phyloP scores from a whole-genome alignment of 2,113 vertebrate genomes.

The Tragelaphus buxtoni region DNA sequence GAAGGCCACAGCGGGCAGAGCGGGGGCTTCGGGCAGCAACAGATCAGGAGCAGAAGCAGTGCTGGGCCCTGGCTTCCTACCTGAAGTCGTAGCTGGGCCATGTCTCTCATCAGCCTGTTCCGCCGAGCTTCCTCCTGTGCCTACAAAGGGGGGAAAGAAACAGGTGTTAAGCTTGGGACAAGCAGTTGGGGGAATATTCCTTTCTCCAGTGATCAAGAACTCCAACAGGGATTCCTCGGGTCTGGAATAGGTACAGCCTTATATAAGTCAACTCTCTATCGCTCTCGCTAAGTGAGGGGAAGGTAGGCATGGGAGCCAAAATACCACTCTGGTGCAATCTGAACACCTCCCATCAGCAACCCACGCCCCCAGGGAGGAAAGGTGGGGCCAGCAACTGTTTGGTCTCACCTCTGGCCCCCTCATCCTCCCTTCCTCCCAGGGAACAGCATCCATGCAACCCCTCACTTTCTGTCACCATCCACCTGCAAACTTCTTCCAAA shows the following conservation, averaged over 20 bases:
- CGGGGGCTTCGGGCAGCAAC: background rate
- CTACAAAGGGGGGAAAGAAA: constrained; percentile 71
- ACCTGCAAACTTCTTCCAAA: background rate
- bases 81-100: constrained; percentile 98
- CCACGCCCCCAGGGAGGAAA: background rate
- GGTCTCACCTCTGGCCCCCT: background rate
- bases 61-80: constrained; percentile 64
- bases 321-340: background rate
- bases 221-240: no score
- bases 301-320: background rate
- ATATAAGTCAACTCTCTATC: background rate
- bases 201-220: background rate
- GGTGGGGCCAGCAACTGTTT: background rate
- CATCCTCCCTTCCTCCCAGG: background rate
- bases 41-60: background rate
- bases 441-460: background rate
- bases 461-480: background rate
- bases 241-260: background rate
- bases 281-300: background rate
- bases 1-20: background rate
- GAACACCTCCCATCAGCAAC: background rate
- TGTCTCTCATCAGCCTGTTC: constrained; percentile 96
- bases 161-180: background rate
- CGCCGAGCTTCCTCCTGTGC: constrained; percentile 96
- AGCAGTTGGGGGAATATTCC: accelerated